Conservation (phyloP, 2,888 invertebrate species). For the Stenotaenia linearis region DNA sequence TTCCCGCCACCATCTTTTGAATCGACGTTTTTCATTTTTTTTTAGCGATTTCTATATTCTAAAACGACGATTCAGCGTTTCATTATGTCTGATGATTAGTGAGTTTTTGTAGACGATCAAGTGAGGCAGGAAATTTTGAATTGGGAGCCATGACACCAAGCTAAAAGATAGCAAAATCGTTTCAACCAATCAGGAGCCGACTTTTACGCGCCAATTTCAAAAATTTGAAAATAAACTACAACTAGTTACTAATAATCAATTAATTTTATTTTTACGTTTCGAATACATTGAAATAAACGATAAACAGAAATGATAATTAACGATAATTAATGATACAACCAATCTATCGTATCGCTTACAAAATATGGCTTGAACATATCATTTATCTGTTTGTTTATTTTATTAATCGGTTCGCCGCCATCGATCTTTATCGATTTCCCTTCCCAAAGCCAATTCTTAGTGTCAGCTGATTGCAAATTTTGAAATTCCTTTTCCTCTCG, state of each 20-base stretch:
- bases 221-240: too few species aligned
- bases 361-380: slow-evolving; percentile 4
- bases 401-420: neutral
- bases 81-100: neutral
- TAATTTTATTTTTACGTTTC: neutral
- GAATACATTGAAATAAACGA: too few species aligned
- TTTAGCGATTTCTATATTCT: neutral
- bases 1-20: neutral
- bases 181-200: neutral
- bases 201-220: too few species aligned
- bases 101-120: neutral
- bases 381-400: neutral
- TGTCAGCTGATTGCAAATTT: neutral
- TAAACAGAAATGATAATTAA: too few species aligned
- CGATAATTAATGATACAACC: neutral
- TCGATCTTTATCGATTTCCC: neutral
- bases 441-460: neutral
- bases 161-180: neutral
- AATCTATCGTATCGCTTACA: neutral
- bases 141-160: neutral
- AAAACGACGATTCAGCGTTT: too few species aligned
- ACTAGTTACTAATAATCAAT: neutral
- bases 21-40: neutral
- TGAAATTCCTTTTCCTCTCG: neutral
- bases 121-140: neutral